Percentiles rank a stretch among this genome's conserved stretches.
Conservation (phyloP, 2,797 vertebrate genomes). For the Babyrousa celebensis region DNA sequence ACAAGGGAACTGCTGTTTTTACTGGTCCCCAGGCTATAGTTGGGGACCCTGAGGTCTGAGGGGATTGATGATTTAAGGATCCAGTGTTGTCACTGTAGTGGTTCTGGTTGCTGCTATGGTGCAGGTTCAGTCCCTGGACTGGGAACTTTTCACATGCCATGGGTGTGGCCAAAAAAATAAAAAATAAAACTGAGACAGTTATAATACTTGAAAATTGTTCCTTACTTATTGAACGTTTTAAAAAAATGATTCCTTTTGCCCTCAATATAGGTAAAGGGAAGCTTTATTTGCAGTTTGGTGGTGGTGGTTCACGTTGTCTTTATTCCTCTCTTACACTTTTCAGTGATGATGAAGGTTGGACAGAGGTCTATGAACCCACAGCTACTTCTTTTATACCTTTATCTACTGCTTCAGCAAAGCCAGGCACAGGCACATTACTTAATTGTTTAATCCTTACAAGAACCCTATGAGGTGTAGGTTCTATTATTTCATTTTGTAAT, state of each 20-base stretch:
- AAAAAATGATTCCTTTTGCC: background rate
- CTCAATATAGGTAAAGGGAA: background rate
- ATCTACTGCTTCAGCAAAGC: background rate
- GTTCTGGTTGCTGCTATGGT: too few relatives aligned
- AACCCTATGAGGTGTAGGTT: background rate
- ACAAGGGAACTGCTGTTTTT: too few relatives aligned
- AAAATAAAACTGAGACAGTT: background rate
- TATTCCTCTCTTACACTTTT: background rate
- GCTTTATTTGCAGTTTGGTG: background rate
- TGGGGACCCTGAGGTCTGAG: background rate
- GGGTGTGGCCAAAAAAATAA: too few relatives aligned
- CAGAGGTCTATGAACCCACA: background rate
- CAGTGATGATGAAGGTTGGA: background rate
- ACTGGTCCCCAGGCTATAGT: background rate
- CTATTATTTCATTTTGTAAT: slow-evolving; percentile 39
- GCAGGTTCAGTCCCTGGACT: too few relatives aligned
- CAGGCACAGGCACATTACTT: background rate
- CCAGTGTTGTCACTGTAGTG: too few relatives aligned
- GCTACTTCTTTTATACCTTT: background rate
- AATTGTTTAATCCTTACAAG: slow-evolving; percentile 1
- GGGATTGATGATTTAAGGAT: background rate
- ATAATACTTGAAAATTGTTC: background rate
- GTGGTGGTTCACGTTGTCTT: background rate
- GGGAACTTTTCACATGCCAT: too few relatives aligned
- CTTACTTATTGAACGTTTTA: slow-evolving; percentile 16